Conservation (phyloP, 2,113 vertebrate genomes). For the Columba janthina region DNA sequence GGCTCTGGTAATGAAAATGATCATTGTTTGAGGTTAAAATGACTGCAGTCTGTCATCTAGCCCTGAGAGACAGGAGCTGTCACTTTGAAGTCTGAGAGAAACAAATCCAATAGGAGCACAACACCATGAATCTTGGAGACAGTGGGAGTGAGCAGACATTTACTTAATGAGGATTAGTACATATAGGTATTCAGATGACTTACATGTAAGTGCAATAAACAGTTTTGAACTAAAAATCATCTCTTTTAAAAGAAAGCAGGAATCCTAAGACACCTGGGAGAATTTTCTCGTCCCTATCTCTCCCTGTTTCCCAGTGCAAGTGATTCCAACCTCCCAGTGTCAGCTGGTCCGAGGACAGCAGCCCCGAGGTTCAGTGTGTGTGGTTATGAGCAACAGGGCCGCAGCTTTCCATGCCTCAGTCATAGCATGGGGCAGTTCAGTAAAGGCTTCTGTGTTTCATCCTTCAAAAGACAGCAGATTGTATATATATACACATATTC, state of each 20-base stretch:
- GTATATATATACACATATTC: not conserved
- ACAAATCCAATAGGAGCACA: not conserved
- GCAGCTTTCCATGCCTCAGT: not conserved
- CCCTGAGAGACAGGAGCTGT: not conserved
- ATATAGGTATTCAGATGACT: not conserved
- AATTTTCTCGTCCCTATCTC: not conserved
- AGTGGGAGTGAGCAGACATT: not conserved
- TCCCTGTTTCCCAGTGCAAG: not conserved
- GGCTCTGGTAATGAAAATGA: not conserved
- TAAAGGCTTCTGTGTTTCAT: not conserved
- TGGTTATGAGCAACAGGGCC: not conserved
- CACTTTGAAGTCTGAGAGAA: not conserved
- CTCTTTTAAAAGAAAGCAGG: not conserved
- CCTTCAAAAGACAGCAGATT: not conserved
- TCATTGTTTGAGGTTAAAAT: not conserved
- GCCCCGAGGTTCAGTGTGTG: not conserved
- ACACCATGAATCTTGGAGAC: not conserved
- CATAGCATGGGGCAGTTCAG: not conserved
- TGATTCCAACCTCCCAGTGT: not conserved
- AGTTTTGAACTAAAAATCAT: not conserved
- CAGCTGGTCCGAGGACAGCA: accelerated
- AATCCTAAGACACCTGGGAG: not conserved
- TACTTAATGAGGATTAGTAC: not conserved
- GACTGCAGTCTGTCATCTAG: not conserved
- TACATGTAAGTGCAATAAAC: not conserved